These are phyloP conservation scores for Crocidura indochinensis DNA, from an alignment of 2,797 vertebrate genomes.

Conservation along the genomic window DNA sequence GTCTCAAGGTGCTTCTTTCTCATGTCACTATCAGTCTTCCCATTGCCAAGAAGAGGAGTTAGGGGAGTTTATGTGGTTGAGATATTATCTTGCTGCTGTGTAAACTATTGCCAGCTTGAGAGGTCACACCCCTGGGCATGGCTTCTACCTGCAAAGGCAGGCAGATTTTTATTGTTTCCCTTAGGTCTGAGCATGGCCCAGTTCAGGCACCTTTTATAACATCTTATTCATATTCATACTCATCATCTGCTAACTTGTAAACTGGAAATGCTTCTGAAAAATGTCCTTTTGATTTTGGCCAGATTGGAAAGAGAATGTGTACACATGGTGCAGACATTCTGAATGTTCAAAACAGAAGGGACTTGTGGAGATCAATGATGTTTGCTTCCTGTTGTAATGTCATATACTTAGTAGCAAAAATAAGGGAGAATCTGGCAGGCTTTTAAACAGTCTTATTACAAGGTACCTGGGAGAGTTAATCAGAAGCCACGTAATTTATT, in stretches of 20 bases:
- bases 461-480: slow-evolving; percentile 79
- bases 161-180: too few species aligned
- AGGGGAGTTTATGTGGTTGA: too few species aligned
- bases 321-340: slow-evolving; percentile 79
- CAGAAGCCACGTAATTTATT: slow-evolving; percentile 72
- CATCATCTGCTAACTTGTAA: slow-evolving; percentile 70
- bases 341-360: slow-evolving; percentile 78
- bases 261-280: slow-evolving; percentile 72
- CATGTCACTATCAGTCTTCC: too few species aligned
- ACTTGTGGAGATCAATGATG: slow-evolving; percentile 51
- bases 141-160: too few species aligned
- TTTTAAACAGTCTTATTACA: slow-evolving; percentile 57
- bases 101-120: too few species aligned
- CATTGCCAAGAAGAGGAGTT: too few species aligned
- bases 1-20: too few species aligned
- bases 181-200: too few species aligned
- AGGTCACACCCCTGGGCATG: too few species aligned
- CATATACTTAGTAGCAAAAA: slow-evolving; percentile 66
- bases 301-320: slow-evolving; percentile 61
- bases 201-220: neutral
- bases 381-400: slow-evolving; percentile 79
- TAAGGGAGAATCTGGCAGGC: slow-evolving; percentile 65
- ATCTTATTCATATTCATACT: slow-evolving; percentile 78
- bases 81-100: too few species aligned
- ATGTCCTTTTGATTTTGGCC: slow-evolving; percentile 53